Conservation (phyloP, 2,888 invertebrate genomes). For the Allacma fusca region DNA sequence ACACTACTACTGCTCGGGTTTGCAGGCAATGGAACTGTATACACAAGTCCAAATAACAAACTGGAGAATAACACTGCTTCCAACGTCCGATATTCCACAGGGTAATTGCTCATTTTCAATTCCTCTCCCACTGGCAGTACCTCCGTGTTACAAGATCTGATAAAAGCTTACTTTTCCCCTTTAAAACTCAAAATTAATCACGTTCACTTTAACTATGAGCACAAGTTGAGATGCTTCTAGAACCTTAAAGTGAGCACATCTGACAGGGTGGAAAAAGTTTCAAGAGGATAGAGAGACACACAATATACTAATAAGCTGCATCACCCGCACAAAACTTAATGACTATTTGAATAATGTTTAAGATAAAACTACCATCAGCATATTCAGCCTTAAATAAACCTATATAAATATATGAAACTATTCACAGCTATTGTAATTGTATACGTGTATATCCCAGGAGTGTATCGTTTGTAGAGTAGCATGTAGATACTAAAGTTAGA, state of each 20-base stretch:
- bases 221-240: background rate
- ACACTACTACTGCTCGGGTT: background rate
- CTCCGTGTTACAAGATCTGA: background rate
- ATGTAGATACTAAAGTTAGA: too few species aligned
- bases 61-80: background rate
- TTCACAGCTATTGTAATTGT: too few species aligned
- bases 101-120: background rate
- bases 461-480: too few species aligned
- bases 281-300: background rate
- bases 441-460: too few species aligned
- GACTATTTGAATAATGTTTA: background rate
- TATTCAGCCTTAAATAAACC: background rate
- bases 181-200: background rate
- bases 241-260: background rate
- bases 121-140: background rate
- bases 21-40: background rate
- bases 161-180: background rate
- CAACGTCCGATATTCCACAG: constrained; percentile 2
- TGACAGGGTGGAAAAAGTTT: background rate
- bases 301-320: background rate
- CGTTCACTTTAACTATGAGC: background rate
- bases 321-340: constrained; percentile 9
- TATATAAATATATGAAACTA: too few species aligned
- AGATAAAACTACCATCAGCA: background rate
- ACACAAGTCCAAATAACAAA: constrained; percentile 1